Evolutionary conservation across 2,888 invertebrate genomes (phyloP).

Genomic region (Thera obeliscata): DNA sequence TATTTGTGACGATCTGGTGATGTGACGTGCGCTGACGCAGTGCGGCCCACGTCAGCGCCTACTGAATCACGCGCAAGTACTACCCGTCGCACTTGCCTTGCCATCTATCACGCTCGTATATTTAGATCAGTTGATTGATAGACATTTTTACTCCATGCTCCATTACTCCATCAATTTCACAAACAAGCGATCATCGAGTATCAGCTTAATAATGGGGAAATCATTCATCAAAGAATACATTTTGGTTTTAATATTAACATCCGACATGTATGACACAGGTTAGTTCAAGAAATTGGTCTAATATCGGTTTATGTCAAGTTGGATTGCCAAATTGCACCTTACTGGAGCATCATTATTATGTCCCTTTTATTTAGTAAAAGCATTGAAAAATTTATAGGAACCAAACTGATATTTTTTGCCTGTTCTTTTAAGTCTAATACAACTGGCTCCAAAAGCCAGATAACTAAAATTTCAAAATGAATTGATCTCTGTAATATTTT

Average conservation of each 20-base stretch:
- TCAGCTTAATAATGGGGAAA: conserved; percentile 27
- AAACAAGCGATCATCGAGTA: conserved; percentile 27
- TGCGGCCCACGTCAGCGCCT: conserved; percentile 69
- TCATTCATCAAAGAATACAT: conserved; percentile 15
- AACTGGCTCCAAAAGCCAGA: too few species aligned
- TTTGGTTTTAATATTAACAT: neutral
- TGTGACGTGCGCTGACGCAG: conserved; percentile 73
- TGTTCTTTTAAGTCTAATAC: too few species aligned
- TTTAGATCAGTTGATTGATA: conserved; percentile 37
- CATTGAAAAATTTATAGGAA: too few species aligned
- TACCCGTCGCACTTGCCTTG: conserved; percentile 27
- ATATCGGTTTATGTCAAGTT: too few species aligned
- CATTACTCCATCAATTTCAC: conserved; percentile 19
- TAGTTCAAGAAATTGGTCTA: too few species aligned
- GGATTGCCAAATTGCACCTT: too few species aligned
- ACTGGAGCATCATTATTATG: too few species aligned
- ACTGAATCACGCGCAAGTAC: conserved; percentile 67
- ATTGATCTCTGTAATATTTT: too few species aligned
- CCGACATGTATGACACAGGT: too few species aligned
- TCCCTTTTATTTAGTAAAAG: too few species aligned
- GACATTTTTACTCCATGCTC: conserved; percentile 31
- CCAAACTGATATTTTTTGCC: too few species aligned
- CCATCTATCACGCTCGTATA: conserved; percentile 33
- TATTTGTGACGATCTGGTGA: conserved; percentile 67
- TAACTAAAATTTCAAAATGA: too few species aligned